Base-by-base conservation (phyloP, 2,797 vertebrate species). In the Ataeniobius toweri region DNA sequence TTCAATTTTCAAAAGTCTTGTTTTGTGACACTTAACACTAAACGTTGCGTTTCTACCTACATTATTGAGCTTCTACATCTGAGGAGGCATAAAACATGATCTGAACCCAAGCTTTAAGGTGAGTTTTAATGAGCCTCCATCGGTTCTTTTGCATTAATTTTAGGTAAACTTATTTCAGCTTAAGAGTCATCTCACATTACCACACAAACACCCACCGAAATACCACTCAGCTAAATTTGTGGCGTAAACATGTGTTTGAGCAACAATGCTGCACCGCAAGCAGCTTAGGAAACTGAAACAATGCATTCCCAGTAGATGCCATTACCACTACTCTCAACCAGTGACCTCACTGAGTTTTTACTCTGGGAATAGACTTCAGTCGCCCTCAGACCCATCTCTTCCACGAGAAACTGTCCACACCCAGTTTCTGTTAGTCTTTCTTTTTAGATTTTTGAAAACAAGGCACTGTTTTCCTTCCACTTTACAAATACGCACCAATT, bases 271-370 rank as follows among this genome's bases (percentile, higher is more conserved):
- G 56, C 6, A 13, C 67, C 58, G 6, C 74, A 55, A 44, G 73
- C 36, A 46, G 63, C 73, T 79, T 73, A 68, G 82, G 78, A 86
- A 83, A 51, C 68, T 0, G 73, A 61, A 84, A 91, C 88, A 91
- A 89, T 86, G 80, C 48, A 1, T 48, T 72, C 74, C 50, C 77
- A 31, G 56, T 28, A 63, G 76, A 73, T 50, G 84, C 18, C 71
- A 46, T 69, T 10, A 36, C 83, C 26, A 2, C 53, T 0, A n/a
- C 82, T 73, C 83, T 83, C 81, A 80, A 28, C 82, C 84, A 67
- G 31, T 73, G 77, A 86, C 8, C 86, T 86, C 79, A 76, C 71
- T 50, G 77, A 10, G 71, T 75, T 82, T 87, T 87, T 81, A 79
- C 75, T 51, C 61, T 74, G 81, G 71, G 83, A 82, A 83, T 74